A percentile compares a stretch with the other conserved stretches of the same genome.
Evolutionary conservation across 2,797 vertebrate species (phyloP).

Genomic region (Pangasius krempfi): DNA sequence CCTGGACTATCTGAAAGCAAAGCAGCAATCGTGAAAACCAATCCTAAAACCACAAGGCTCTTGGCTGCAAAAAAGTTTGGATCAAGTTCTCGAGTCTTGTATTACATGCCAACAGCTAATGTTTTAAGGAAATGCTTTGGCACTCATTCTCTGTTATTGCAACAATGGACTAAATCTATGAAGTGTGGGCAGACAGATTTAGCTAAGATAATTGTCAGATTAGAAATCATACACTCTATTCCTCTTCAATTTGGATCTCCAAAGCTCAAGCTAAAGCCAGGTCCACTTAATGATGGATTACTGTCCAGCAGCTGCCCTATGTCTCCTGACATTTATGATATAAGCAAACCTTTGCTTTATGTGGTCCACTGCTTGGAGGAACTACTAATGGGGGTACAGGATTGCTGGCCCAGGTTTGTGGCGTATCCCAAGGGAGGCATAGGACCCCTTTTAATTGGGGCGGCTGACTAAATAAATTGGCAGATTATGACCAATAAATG

Average conservation of each 20-base stretch:
- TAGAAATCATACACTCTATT: constrained; percentile 12
- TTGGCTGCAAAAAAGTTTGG: neutral
- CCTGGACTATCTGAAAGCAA: neutral
- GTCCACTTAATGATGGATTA: constrained; percentile 4
- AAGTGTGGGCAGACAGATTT: constrained; percentile 5
- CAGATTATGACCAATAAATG: constrained; percentile 84
- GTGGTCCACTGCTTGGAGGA: constrained; percentile 59
- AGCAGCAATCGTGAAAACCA: neutral
- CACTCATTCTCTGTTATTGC: neutral
- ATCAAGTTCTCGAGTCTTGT: neutral
- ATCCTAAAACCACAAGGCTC: neutral
- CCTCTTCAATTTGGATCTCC: neutral
- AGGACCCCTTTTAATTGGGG: constrained; percentile 73
- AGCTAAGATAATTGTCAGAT: neutral
- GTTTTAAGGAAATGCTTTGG: neutral
- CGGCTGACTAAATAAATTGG: constrained; percentile 76
- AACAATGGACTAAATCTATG: constrained; percentile 8
- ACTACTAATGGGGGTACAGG: constrained; percentile 69
- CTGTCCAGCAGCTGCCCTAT: constrained; percentile 57
- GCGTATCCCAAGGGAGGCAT: constrained; percentile 72
- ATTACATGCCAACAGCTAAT: neutral
- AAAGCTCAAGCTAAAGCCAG: neutral
- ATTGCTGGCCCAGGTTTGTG: constrained; percentile 49
- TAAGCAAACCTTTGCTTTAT: constrained; percentile 60
- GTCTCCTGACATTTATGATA: constrained; percentile 66